Base-by-base conservation (phyloP, 2,797 vertebrate species). In the Epinephelus coioides region DNA sequence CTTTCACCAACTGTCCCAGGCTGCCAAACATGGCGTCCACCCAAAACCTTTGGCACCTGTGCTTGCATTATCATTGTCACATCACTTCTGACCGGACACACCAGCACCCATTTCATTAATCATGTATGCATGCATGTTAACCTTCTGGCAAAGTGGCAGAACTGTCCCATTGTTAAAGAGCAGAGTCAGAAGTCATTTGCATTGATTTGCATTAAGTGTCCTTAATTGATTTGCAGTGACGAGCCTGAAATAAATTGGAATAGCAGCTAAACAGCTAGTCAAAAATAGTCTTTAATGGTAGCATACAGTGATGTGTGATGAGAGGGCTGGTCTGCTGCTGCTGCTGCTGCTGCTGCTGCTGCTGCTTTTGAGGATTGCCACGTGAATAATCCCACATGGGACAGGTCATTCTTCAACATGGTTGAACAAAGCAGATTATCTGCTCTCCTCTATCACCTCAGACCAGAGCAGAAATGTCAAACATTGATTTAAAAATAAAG, bases 391-490 rank as follows among this genome's bases (percentile, higher is more conserved):
- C 86, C 84, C 77, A 87, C 82, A 76, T 38, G 83, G 79, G 73
- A 76, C 61, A 38, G 77, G 65, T 84, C 62, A 49, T 78, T 69
- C 88, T 81, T 82, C 73, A 85, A 84, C 80, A 78, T 75, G 82
- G 84, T 21, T 83, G 76, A 86, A 90, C 82, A 87, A 87, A 91
- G 78, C 71, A 88, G 86, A 91, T 89, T 88, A 93, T 75, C 69
- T 62, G 7, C 49, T 79, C 56, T 65, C 30, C 54, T 76, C 49
- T 66, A 59, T 73, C 73, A 62, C 68, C 47, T 47, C 59, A 44
- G 47, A 75, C 53, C 46, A 66, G 55, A 75, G 73, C 59, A 68
- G 25, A 83, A 78, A 89, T 62, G 69, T 81, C 61, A 79, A 77
- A 79, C 49, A 63, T 56, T 46, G 72, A 73, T 21, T 69, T 61